Evolutionary conservation across 2,797 vertebrate species (phyloP).

Genomic region (Triplophysa yarkandensis): DNA sequence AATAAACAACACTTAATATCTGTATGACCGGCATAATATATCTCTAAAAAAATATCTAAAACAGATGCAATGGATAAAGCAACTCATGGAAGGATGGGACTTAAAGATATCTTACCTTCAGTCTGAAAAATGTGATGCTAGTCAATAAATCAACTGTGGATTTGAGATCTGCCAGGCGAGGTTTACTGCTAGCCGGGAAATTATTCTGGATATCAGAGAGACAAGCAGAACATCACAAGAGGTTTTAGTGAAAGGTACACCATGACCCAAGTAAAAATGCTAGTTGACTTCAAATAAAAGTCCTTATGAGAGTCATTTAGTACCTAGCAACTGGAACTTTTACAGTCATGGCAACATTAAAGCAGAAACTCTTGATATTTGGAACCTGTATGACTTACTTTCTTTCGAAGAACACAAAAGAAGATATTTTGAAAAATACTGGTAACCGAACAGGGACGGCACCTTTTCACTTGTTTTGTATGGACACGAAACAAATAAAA

Average conservation of each 20-base stretch:
- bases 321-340: not conserved
- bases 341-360: constrained; percentile 2
- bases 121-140: constrained; percentile 98
- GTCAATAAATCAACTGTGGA: constrained; percentile 97
- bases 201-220: constrained; percentile 82
- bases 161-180: constrained; percentile 90
- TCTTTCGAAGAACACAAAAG: too few species aligned
- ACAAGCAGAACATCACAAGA: constrained; percentile 25
- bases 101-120: constrained; percentile 82
- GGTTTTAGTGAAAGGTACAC: not conserved
- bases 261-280: not conserved
- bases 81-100: not conserved
- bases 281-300: not conserved
- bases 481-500: too few species aligned
- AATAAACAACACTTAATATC: constrained; percentile 14
- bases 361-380: too few species aligned
- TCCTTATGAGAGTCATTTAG: not conserved
- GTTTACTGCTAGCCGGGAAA: constrained; percentile 90
- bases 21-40: constrained; percentile 3
- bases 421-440: too few species aligned
- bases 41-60: not conserved
- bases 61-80: not conserved
- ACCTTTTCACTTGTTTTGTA: too few species aligned
- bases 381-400: too few species aligned
- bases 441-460: too few species aligned